A percentile compares a stretch with the other conserved stretches of the same genome.
Conservation (phyloP, 2,113 vertebrate species). For the Xiphias gladius region DNA sequence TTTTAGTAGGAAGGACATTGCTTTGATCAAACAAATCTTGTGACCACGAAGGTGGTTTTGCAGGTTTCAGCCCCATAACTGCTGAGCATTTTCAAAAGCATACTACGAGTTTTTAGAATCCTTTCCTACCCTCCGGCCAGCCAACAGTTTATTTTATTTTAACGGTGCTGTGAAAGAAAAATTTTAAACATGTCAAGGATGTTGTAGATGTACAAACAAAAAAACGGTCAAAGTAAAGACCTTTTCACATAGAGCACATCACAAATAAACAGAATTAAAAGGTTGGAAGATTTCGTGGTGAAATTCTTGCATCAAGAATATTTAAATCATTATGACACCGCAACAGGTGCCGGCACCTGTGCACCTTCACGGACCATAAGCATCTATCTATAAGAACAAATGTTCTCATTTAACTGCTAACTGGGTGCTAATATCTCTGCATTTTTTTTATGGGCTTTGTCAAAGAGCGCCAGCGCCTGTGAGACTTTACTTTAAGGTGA, state of each 20-base stretch:
- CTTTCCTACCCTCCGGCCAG: neutral
- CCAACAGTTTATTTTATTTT: neutral
- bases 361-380: neutral
- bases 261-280: neutral
- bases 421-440: neutral
- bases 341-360: neutral
- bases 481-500: too few relatives aligned
- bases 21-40: neutral
- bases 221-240: neutral
- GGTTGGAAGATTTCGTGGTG: too few relatives aligned
- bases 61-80: too few relatives aligned
- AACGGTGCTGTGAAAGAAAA: neutral
- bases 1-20: neutral
- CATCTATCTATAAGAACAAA: slow-evolving; percentile 18
- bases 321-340: neutral
- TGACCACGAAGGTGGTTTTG: too few relatives aligned
- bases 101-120: too few relatives aligned
- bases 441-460: neutral
- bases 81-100: too few relatives aligned
- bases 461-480: too few relatives aligned
- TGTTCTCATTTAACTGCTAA: neutral
- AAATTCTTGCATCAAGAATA: neutral
- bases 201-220: neutral
- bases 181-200: neutral
- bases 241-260: neutral